Percentiles rank a stretch among this genome's conserved stretches.
These are phyloP conservation scores for Argyresthia albistria DNA, from an alignment of 2,888 invertebrate genomes.

Conservation along the genomic window DNA sequence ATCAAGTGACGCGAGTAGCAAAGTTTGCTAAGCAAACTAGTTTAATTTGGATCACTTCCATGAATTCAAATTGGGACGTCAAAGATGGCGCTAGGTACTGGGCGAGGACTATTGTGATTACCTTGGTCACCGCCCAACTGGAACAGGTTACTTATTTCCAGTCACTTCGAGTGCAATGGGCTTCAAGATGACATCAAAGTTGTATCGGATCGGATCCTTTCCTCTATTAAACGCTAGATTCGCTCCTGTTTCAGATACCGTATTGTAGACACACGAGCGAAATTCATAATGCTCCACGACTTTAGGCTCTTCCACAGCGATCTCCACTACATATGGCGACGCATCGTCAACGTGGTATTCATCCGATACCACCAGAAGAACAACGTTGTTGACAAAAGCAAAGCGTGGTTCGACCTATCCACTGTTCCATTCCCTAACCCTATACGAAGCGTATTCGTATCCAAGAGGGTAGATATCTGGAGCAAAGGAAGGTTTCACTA, in stretches of 20 bases:
- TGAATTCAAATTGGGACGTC: too few relatives aligned
- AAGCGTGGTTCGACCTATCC: constrained; percentile 78
- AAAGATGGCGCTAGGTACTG: too few relatives aligned
- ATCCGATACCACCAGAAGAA: constrained; percentile 68
- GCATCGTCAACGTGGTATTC: constrained; percentile 82
- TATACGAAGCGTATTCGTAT: constrained; percentile 64
- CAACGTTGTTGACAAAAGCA: constrained; percentile 27
- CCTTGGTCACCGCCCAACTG: too few relatives aligned
- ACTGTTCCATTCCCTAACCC: constrained; percentile 83
- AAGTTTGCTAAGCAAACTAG: too few relatives aligned
- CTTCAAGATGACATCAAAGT: too few relatives aligned
- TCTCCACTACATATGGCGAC: constrained; percentile 82
- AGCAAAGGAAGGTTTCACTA: constrained; percentile 72
- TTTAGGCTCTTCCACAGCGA: constrained; percentile 75
- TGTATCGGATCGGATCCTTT: too few relatives aligned
- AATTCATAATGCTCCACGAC: constrained; percentile 81
- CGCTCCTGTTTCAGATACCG: constrained; percentile 65
- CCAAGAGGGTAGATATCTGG: constrained; percentile 79
- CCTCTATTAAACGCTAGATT: too few relatives aligned
- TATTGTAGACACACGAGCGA: constrained; percentile 78
- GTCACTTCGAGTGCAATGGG: too few relatives aligned
- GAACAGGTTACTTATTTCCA: too few relatives aligned
- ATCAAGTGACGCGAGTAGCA: too few relatives aligned
- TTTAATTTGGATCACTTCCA: too few relatives aligned
- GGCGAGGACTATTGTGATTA: too few relatives aligned